phyloP scores from a whole-genome alignment of 2,113 vertebrate genomes.

The Suncus etruscus region DNA sequence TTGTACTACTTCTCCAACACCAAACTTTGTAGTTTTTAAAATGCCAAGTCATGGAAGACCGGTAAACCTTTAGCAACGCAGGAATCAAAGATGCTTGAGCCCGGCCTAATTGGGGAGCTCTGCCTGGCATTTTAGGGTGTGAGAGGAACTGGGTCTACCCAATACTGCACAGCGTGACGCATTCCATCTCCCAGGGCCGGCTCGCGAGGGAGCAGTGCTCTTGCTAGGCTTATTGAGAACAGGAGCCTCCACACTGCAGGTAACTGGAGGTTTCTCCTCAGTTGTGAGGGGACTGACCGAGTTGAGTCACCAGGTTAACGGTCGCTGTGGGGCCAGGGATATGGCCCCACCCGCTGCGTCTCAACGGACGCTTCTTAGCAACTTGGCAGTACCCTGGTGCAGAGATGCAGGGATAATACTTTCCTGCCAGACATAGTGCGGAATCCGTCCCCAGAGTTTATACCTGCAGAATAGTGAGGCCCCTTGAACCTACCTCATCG shows the following conservation, averaged over 20 bases:
- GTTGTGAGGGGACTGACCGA: background rate
- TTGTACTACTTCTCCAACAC: background rate
- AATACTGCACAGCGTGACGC: background rate
- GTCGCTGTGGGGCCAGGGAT: background rate
- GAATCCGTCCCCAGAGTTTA: background rate
- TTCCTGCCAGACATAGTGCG: background rate
- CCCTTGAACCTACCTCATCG: background rate
- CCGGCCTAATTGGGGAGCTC: background rate
- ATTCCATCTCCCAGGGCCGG: background rate
- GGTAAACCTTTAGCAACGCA: background rate
- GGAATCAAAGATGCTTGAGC: background rate
- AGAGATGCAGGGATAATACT: background rate
- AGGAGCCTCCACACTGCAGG: background rate
- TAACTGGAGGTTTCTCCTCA: background rate
- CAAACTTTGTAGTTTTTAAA: conserved; percentile 5
- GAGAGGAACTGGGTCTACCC: background rate
- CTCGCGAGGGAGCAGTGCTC: background rate
- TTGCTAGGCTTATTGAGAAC: background rate
- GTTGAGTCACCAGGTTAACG: fast-evolving
- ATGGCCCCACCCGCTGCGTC: background rate
- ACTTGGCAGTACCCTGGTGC: too few relatives aligned
- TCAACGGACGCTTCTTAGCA: background rate
- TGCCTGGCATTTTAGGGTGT: too few relatives aligned
- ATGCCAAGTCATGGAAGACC: background rate
- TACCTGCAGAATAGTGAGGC: background rate